These are phyloP conservation scores for Ctenopoma kingsleyae DNA, from an alignment of 2,797 vertebrate species.

Conservation along the genomic window DNA sequence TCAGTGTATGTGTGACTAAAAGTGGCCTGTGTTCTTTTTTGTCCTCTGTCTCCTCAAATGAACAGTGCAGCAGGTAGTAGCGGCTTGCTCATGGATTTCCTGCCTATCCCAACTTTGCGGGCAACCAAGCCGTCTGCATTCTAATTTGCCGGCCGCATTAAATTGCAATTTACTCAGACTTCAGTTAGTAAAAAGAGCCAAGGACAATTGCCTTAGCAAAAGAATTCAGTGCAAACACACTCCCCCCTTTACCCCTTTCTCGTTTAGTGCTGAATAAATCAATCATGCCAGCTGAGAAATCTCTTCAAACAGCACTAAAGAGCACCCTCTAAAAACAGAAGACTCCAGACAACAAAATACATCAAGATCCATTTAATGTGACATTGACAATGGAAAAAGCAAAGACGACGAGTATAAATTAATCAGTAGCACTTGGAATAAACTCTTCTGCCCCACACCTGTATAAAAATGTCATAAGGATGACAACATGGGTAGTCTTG, in stretches of 20 bases:
- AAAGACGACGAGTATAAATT: constrained; percentile 57
- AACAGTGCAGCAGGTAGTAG: constrained; percentile 64
- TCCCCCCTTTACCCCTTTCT: constrained; percentile 48
- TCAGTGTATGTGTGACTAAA: constrained; percentile 23
- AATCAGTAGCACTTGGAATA: constrained; percentile 52
- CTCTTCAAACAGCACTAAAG: constrained; percentile 62
- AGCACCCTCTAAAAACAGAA: constrained; percentile 69
- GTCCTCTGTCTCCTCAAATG: constrained; percentile 65
- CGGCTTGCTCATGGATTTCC: constrained; percentile 69
- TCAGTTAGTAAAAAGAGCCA: constrained; percentile 71
- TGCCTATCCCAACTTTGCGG: constrained; percentile 54
- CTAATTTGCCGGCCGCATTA: constrained; percentile 76
- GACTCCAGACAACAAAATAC: constrained; percentile 78
- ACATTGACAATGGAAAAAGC: constrained; percentile 73
- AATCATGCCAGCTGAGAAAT: constrained; percentile 61
- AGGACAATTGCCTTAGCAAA: constrained; percentile 74
- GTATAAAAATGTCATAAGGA: constrained; percentile 46
- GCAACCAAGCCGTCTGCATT: constrained; percentile 72
- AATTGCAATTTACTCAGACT: constrained; percentile 73
- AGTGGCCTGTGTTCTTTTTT: constrained; percentile 66
- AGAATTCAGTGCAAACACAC: constrained; percentile 66
- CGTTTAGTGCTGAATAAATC: constrained; percentile 69
- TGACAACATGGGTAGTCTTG: constrained; percentile 13
- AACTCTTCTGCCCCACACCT: constrained; percentile 47
- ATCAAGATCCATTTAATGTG: constrained; percentile 81